Evolutionary conservation across 2,113 vertebrate genomes (phyloP).

Genomic region (Crotalus tigris): DNA sequence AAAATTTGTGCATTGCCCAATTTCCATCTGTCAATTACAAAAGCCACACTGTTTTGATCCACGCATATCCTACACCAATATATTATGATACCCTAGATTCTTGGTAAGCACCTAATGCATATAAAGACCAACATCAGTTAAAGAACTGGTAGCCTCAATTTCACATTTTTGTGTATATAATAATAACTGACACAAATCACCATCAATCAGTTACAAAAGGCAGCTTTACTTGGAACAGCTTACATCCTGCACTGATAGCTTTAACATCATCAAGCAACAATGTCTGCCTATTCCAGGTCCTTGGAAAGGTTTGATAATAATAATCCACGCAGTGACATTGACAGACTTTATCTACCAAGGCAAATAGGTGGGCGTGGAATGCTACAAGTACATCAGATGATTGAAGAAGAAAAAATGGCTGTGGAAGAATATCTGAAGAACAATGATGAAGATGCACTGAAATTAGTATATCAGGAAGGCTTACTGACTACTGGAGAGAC

Average conservation of each 20-base stretch:
- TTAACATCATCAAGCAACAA: background rate
- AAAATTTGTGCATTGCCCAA: background rate
- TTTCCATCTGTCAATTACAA: background rate
- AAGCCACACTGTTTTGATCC: background rate
- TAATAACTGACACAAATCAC: background rate
- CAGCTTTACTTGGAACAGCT: background rate
- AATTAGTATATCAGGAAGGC: no score
- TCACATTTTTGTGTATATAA: background rate
- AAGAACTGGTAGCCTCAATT: background rate
- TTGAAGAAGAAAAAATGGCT: no score
- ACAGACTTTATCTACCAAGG: no score
- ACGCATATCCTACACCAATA: background rate
- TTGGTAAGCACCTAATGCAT: background rate
- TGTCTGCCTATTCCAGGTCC: background rate
- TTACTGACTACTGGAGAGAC: no score
- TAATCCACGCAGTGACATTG: no score
- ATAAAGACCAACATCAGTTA: background rate
- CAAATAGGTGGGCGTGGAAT: no score
- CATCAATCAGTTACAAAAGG: background rate
- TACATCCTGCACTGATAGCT: background rate
- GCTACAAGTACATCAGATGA: no score
- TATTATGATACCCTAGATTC: background rate
- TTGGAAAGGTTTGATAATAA: background rate
- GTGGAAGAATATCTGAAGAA: no score
- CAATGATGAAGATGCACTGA: no score